Conservation (phyloP, 1,140 invertebrate species). For the Gonatopus flavifemur region DNA sequence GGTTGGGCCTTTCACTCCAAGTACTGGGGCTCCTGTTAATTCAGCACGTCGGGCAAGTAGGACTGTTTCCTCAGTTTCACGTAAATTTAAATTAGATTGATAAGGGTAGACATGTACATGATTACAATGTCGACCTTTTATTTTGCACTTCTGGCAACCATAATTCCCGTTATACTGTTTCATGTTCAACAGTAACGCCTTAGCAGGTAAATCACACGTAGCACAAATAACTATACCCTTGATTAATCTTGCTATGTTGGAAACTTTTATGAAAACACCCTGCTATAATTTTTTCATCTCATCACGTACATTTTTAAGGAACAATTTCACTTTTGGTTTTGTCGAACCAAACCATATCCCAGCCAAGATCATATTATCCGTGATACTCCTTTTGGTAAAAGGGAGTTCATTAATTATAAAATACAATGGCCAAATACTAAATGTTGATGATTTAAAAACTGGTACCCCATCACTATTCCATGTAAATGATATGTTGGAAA, state of each 20-base stretch:
- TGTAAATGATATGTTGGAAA: too few relatives aligned
- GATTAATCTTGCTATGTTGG: constrained; percentile 4
- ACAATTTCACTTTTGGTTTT: constrained; percentile 16
- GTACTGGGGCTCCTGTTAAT: not conserved
- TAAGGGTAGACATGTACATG: too few relatives aligned
- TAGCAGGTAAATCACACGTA: too few relatives aligned
- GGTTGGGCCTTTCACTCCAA: constrained; percentile 13
- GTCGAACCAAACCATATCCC: constrained; percentile 20
- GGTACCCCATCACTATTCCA: too few relatives aligned
- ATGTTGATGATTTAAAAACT: constrained; percentile 1
- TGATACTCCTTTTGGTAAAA: constrained; percentile 21
- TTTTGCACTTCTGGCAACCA: too few relatives aligned
- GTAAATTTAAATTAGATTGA: not conserved
- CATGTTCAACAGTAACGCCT: too few relatives aligned
- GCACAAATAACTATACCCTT: constrained; percentile 17
- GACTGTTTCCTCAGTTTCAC: constrained; percentile 6
- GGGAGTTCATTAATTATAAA: not conserved
- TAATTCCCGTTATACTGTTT: too few relatives aligned
- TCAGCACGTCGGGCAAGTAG: not conserved
- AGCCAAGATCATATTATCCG: constrained; percentile 26
- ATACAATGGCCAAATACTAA: constrained; percentile 1
- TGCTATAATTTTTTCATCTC: constrained; percentile 3
- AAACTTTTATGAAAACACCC: constrained; percentile 7
- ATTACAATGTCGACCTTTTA: constrained; percentile 17
- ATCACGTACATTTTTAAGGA: constrained; percentile 13